Evolutionary conservation across 35 echinoderm and acorn worm genomes (phyloP).

Genomic region (Strongylocentrotus purpuratus): DNA sequence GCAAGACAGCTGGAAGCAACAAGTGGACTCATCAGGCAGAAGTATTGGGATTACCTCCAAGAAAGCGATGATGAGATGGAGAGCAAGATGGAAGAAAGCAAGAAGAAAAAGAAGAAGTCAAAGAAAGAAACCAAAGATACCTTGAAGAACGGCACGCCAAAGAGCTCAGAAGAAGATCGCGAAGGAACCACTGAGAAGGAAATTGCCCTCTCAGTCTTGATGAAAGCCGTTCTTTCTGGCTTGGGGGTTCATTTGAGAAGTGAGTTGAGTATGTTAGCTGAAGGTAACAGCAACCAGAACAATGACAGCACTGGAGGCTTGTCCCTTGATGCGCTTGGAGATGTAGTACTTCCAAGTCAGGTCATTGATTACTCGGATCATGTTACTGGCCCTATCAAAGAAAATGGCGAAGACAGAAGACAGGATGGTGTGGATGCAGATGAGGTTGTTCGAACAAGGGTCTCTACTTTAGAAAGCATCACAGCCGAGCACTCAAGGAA

Average conservation of each 20-base stretch:
- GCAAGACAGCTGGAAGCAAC: slow-evolving; percentile 53
- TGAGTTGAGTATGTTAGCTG: slow-evolving; percentile 14
- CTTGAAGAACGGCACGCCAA: background rate
- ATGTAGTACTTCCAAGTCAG: slow-evolving; percentile 46
- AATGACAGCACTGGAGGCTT: slow-evolving; percentile 36
- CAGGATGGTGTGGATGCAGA: slow-evolving; percentile 49
- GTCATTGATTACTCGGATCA: slow-evolving; percentile 51
- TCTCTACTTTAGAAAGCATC: slow-evolving; percentile 56
- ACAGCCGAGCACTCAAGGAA: slow-evolving; percentile 70
- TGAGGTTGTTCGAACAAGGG: background rate
- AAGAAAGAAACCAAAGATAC: slow-evolving; percentile 29
- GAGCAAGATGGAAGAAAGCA: slow-evolving; percentile 3
- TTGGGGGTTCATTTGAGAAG: slow-evolving; percentile 29
- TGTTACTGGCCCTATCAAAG: slow-evolving; percentile 55
- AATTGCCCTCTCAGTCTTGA: background rate
- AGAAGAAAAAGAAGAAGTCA: slow-evolving; percentile 24
- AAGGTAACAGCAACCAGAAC: slow-evolving; percentile 38
- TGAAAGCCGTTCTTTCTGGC: slow-evolving; percentile 42
- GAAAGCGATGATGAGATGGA: slow-evolving; percentile 32
- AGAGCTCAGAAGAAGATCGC: background rate
- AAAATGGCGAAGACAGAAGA: slow-evolving; percentile 51
- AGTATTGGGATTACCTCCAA: slow-evolving; percentile 57
- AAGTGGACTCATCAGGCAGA: slow-evolving; percentile 63
- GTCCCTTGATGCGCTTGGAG: background rate
- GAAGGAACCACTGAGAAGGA: slow-evolving; percentile 33